phyloP scores from a whole-genome alignment of 2,888 invertebrate genomes.

The Polyommatus iphigenia region DNA sequence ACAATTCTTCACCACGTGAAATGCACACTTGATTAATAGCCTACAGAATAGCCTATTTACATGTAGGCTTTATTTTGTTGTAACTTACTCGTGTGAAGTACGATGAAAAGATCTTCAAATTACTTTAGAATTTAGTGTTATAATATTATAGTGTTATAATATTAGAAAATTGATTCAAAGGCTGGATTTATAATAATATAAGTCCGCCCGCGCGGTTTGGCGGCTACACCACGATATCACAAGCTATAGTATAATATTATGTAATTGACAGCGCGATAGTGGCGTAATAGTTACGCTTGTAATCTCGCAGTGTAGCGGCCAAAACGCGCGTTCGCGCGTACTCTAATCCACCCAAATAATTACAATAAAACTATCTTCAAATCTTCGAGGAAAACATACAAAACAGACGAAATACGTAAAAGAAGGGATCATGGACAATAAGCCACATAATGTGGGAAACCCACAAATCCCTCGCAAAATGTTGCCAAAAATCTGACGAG shows the following conservation, averaged over 20 bases:
- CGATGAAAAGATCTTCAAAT: neutral
- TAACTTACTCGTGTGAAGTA: neutral
- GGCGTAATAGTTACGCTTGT: too few species aligned
- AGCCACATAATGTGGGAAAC: neutral
- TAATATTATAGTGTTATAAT: too few species aligned
- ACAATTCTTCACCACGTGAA: constrained; percentile 23
- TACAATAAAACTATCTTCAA: neutral
- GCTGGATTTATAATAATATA: too few species aligned
- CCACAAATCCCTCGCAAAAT: constrained; percentile 23
- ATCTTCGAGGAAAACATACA: constrained; percentile 1
- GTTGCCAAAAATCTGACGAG: constrained; percentile 9
- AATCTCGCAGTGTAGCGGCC: too few species aligned
- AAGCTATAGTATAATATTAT: too few species aligned
- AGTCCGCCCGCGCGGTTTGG: too few species aligned
- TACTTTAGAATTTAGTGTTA: too few species aligned
- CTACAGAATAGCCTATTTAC: constrained; percentile 6
- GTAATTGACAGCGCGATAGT: too few species aligned
- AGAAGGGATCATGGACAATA: constrained; percentile 9
- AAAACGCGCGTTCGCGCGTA: neutral
- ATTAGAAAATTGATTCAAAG: too few species aligned
- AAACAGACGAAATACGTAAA: neutral
- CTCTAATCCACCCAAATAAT: neutral
- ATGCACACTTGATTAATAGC: constrained; percentile 35
- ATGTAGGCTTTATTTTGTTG: neutral
- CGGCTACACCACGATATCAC: too few species aligned